phyloP scores from a whole-genome alignment of 1,140 invertebrate species.

The Odontomachus brunneus region DNA sequence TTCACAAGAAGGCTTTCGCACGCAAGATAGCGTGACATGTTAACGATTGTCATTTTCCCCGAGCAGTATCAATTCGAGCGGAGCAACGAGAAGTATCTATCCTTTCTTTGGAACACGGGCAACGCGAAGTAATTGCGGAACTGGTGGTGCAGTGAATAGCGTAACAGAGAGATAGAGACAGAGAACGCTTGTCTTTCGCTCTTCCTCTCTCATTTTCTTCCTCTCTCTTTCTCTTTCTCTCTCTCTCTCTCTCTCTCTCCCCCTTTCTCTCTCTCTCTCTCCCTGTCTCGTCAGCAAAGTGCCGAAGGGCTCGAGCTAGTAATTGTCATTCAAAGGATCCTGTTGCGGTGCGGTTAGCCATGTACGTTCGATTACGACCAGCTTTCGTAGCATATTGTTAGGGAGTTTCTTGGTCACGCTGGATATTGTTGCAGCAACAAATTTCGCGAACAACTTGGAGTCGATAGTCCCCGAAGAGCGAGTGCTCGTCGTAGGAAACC shows the following conservation, averaged over 20 bases:
- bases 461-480: not conserved
- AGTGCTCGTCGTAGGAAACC: not conserved
- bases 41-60: slow-evolving; percentile 9
- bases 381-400: slow-evolving; percentile 43
- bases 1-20: not conserved
- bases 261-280: no score
- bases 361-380: slow-evolving; percentile 15
- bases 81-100: not conserved
- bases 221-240: no score
- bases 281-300: not conserved
- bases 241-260: no score
- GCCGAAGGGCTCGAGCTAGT: slow-evolving; percentile 23
- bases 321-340: slow-evolving; percentile 47
- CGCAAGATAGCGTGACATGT: not conserved
- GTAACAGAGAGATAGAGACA: no score
- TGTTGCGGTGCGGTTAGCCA: slow-evolving; percentile 29
- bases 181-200: not conserved
- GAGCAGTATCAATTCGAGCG: not conserved
- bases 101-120: slow-evolving; percentile 1
- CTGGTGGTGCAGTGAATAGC: slow-evolving; percentile 5
- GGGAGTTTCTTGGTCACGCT: not conserved
- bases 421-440: not conserved
- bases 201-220: no score
- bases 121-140: slow-evolving; percentile 3
- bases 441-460: not conserved